phyloP scores from a whole-genome alignment of 2,113 vertebrate species.

The Patagioenas fasciata region DNA sequence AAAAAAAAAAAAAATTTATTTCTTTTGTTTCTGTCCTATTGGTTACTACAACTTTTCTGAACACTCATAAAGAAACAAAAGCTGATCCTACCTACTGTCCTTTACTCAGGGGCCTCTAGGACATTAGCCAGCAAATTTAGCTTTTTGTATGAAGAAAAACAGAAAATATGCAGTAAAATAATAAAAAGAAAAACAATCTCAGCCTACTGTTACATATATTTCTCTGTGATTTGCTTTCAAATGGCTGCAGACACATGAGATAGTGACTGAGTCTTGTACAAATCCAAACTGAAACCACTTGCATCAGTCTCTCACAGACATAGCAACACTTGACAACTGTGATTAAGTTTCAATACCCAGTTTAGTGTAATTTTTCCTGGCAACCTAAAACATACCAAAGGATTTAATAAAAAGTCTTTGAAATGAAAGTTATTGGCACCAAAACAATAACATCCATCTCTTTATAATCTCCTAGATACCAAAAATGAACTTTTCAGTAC shows the following conservation, averaged over 20 bases:
- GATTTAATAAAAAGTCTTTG: background rate
- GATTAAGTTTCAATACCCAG: background rate
- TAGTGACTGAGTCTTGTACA: background rate
- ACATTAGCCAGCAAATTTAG: background rate
- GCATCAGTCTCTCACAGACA: background rate
- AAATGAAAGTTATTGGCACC: background rate
- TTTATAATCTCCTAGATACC: background rate
- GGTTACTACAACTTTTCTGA: background rate
- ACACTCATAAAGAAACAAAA: background rate
- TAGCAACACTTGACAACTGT: background rate
- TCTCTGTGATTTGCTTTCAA: background rate
- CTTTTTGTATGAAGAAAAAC: background rate
- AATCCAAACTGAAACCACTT: background rate
- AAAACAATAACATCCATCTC: background rate
- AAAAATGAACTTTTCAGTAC: background rate
- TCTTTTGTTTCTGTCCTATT: background rate
- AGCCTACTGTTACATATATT: background rate
- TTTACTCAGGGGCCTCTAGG: background rate
- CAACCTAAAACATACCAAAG: background rate
- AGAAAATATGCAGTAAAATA: background rate
- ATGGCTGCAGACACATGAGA: background rate
- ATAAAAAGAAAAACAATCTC: background rate
- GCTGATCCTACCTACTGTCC: background rate
- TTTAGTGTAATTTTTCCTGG: conserved; percentile 4
- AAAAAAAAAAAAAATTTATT: background rate